Evolutionary conservation across 2,888 invertebrate genomes (phyloP), one percentile per base, ranked within the genome.

Genomic region (Tortricodes alternella): DNA sequence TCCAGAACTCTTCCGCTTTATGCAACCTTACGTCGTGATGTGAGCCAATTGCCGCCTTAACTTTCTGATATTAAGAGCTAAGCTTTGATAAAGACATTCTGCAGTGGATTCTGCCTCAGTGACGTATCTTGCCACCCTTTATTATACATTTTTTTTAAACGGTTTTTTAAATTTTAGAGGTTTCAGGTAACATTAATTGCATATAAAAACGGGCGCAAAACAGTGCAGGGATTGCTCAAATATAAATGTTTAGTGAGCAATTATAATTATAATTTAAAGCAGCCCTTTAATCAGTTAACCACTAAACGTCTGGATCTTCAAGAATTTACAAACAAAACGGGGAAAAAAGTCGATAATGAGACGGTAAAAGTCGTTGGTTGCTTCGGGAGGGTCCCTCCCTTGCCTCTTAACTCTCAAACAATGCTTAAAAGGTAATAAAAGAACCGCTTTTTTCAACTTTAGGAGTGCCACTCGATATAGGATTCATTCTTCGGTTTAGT

Each of bases 401-500:
- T 66, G 61, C 70, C 74, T 77, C 73, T 76, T 66, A 78, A 83
- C 84, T 81, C 84, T 85, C 84, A 85, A 86, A 87, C 86, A 87
- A 83, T 85, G 76, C 85, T 88, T 82, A 83, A 80, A 75, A 75
- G 80, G 80, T 84, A 85, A 86, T 88, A 84, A 89, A 87, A 78
- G 74, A 75, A 80, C 79, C 80, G 70, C 78, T 83, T 85, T 84
- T 85, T 85, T 80, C 69, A 71, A 78, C 44, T 44, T 56, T 50
- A 32, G 44, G 56, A 50, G 56, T 50, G 56, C 44, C 56, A 56
- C 38, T 56, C 49, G 43, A 73, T 74, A 71, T 68, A 65, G 66
- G 63, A 56, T 57, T 63, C 62, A 61, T 66, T 65, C 67, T 62
- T 57, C 59, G 60, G 63, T 65, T 68, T 63, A 70, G 66, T 71